Percentiles rank a stretch among this genome's conserved stretches.
Evolutionary conservation across 2,113 vertebrate genomes (phyloP).

Genomic region (Solea senegalensis): DNA sequence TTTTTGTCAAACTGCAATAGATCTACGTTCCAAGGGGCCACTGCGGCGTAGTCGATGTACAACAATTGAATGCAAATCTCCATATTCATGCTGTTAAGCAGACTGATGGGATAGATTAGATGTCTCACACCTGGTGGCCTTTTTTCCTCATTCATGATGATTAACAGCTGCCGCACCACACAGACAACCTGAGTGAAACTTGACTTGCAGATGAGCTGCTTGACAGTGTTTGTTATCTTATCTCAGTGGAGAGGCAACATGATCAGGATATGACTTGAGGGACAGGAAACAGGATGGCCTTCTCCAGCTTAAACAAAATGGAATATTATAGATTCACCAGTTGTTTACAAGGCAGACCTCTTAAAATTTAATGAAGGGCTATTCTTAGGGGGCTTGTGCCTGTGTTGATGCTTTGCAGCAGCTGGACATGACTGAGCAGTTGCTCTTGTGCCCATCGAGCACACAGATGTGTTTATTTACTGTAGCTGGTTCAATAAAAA

Average conservation of each 20-base stretch:
- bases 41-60: constrained; percentile 28
- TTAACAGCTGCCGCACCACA: constrained; percentile 61
- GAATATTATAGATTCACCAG: constrained; percentile 34
- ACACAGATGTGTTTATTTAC: constrained; percentile 2
- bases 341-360: constrained; percentile 12
- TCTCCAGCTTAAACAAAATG: constrained; percentile 22
- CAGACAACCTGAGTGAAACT: constrained; percentile 57
- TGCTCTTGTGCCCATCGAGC: neutral
- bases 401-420: constrained; percentile 3
- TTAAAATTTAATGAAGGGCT: constrained; percentile 34
- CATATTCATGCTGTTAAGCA: constrained; percentile 47
- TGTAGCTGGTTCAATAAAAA: neutral
- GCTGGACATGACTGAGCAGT: constrained; percentile 19
- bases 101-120: constrained; percentile 55
- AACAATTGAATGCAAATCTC: constrained; percentile 54
- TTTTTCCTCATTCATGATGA: constrained; percentile 46
- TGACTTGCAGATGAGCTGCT: constrained; percentile 65
- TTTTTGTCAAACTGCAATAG: constrained; percentile 41
- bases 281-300: constrained; percentile 30
- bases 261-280: constrained; percentile 37
- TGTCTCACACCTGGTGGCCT: constrained; percentile 63
- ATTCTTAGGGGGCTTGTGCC: constrained; percentile 4
- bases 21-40: constrained; percentile 30
- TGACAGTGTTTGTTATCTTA: constrained; percentile 51
- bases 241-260: constrained; percentile 41